Conservation (phyloP, 2,113 vertebrate genomes). For the Saccopteryx leptura region DNA sequence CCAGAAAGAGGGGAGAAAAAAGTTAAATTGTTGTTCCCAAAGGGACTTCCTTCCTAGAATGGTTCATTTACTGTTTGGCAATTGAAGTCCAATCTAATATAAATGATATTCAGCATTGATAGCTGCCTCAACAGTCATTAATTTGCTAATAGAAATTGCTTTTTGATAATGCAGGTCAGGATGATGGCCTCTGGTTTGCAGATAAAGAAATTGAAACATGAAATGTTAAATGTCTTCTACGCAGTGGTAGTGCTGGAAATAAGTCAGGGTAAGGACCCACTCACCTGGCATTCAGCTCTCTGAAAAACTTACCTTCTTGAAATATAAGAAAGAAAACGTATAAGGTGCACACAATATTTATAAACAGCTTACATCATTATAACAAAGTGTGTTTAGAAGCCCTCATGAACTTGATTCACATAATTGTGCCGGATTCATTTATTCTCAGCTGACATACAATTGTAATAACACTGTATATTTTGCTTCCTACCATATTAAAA, state of each 20-base stretch:
- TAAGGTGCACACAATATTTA: neutral
- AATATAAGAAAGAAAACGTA: constrained; percentile 27
- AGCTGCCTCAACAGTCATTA: constrained; percentile 77
- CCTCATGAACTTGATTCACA: neutral
- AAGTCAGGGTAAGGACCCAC: neutral
- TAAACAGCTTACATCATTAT: constrained; percentile 51
- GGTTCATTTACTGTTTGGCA: constrained; percentile 73
- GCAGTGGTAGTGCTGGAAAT: constrained; percentile 41
- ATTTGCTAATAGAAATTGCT: constrained; percentile 81
- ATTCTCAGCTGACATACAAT: neutral
- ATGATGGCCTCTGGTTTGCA: constrained; percentile 64
- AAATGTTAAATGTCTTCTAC: constrained; percentile 65
- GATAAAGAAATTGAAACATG: constrained; percentile 77
- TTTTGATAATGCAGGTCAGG: constrained; percentile 79
- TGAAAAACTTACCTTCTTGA: constrained; percentile 39
- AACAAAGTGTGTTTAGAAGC: constrained; percentile 27
- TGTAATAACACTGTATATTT: constrained; percentile 41
- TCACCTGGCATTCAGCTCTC: constrained; percentile 3
- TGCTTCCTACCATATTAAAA: neutral
- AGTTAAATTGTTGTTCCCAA: constrained; percentile 69
- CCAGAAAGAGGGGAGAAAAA: neutral
- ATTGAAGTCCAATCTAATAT: constrained; percentile 55
- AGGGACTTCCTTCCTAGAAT: constrained; percentile 72
- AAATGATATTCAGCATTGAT: constrained; percentile 54
- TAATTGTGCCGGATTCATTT: constrained; percentile 38